Evolutionary conservation across 2,888 invertebrate species (phyloP), one percentile per base, ranked within the genome.

Genomic region (Eupsilia transversa): DNA sequence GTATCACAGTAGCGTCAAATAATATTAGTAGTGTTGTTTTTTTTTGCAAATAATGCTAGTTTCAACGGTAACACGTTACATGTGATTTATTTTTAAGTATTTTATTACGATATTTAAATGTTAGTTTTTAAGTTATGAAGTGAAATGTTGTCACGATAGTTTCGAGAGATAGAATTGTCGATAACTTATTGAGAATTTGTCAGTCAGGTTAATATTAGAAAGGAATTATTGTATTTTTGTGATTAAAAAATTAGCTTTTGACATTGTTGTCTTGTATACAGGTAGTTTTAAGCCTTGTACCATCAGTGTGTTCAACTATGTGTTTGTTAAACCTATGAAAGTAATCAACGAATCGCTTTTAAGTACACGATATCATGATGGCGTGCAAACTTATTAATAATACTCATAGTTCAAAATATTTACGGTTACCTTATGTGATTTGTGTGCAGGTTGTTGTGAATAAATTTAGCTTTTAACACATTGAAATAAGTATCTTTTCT

Each of bases 301-400:
- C 87, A 87, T 85, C 72, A 75, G 79, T 85, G 86, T 86, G 86
- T 86, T 86, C 86, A 87, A 71, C 54, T 72, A 67, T 57, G 76
- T 69, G 74, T 86, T 64, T 74, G 77, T 86, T 81, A 71, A 71
- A 77, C 46, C 70, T 79, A 79, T 74, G 23, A 57, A 80, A 72
- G 60, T 80, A 76, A 72, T 83, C 83, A 86, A 78, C 86, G 86
- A 86, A 87, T 70, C 69, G 76, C 76, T 84, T 81, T 41, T 83
- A 74, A 65, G 63, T 70, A 76, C 69, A 68, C 23, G 2, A 65
- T 75, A 54, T 60, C 20, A 56, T 52, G 56, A 46, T 68, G 68
- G 69, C 41, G 52, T 76, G 84, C 57, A 61, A 68, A 73, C 20
- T 84, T 78, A 74, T 69, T 69, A 78, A 77, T 84, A 78, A 77